phyloP scores from a whole-genome alignment of 2,888 invertebrate genomes.

The Cepaea hortensis region DNA sequence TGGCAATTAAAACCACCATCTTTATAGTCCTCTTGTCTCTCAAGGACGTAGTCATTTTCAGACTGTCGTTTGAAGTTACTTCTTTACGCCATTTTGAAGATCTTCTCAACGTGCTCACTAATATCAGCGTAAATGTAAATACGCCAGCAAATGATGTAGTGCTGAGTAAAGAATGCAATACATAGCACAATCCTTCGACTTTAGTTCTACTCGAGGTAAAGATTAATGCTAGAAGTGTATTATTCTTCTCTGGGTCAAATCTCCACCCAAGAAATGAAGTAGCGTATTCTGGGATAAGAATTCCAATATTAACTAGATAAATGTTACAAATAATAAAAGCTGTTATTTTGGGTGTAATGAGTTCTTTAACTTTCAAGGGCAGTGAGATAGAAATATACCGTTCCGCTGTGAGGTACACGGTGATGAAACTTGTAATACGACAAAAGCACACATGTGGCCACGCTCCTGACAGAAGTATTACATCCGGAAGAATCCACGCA shows the following conservation, averaged over 20 bases:
- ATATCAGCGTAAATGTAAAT: background rate
- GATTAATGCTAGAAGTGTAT: background rate
- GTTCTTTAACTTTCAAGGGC: slow-evolving; percentile 14
- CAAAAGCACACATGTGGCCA: no score
- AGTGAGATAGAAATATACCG: background rate
- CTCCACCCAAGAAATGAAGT: background rate
- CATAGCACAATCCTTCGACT: no score
- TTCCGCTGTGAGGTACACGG: background rate
- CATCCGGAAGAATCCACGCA: background rate
- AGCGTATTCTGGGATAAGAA: background rate
- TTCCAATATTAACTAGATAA: no score
- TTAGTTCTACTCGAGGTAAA: background rate
- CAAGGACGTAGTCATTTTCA: no score
- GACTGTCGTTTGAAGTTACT: no score
- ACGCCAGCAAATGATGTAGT: background rate
- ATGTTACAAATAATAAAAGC: no score
- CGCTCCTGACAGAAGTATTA: no score
- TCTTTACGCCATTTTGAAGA: background rate
- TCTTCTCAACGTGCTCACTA: background rate
- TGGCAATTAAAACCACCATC: no score
- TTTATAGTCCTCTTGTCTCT: no score
- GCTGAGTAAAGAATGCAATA: background rate
- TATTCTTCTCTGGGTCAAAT: background rate
- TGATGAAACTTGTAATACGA: slow-evolving; percentile 10
- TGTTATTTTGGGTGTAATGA: no score